Base-by-base conservation (phyloP, 2,888 invertebrate species). In the Brachyptera risi region DNA sequence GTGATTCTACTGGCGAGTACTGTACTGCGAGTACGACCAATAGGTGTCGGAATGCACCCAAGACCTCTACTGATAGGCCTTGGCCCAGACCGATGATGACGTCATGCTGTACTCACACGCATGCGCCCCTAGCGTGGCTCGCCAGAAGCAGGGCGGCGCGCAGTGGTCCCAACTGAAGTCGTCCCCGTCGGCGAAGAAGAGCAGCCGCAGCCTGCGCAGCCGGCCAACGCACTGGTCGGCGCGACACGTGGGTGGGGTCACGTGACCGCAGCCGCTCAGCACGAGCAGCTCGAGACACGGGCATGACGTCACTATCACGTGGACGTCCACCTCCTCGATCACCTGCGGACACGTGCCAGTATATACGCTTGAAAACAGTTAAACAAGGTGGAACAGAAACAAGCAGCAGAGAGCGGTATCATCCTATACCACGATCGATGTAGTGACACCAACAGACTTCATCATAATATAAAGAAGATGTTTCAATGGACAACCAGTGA, bases 151-250 rank as follows among this genome's bases (percentile, higher is more conserved):
- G 44, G 68, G 68, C 1, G 71, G 71, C 23, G 68, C 66, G 21
- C 65, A 65, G 63, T 71, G 71, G 51, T 70, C 69, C 69, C 70
- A 70, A 60, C 70, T 70, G 67, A 71, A 71, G 65, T 71, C 71
- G 58, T 71, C 71, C 1, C 71, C 70, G 62, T 71, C 71, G 17
- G 70, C 71, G 63, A 68, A 71, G 65, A 71, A 71, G 26, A 71
- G 64, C 27, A 66, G 65, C 4, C 63, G 63, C 37, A 71, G 64
- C 13, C 59, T 54, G 21, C 44, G 24, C 27, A 65, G 50, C 40
- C 37, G 26, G 21, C 58, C 37, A 1, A 13, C 23, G 51, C 63
- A 63, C 54, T 56, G 31, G 44, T 49, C 49, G 31, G 21, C 44
- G 15, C 9, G 60, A 63, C 56, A 69, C 13, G 65, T 64, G 11